Evolutionary conservation across 2,888 invertebrate genomes (phyloP).

Genomic region (Amphipyra berbera): DNA sequence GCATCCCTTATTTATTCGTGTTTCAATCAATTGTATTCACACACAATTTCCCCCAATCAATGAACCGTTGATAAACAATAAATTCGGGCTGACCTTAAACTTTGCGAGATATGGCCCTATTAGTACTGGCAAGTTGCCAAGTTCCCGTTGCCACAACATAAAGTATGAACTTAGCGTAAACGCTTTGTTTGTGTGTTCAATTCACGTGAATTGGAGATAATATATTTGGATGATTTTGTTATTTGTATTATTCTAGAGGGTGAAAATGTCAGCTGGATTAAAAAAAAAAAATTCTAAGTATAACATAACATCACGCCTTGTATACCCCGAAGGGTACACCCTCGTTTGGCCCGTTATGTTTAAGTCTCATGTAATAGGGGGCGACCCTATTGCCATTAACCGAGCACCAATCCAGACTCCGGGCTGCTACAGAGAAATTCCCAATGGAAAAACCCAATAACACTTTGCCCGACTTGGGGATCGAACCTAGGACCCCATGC

Average conservation of each 20-base stretch:
- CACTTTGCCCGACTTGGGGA: no score
- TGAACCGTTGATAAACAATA: constrained; percentile 53
- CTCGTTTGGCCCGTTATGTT: no score
- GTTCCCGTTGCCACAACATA: constrained; percentile 43
- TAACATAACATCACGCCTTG: no score
- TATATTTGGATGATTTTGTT: constrained; percentile 17
- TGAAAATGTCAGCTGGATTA: background rate
- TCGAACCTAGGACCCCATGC: no score
- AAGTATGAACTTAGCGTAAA: constrained; percentile 48
- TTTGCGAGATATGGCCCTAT: constrained; percentile 54
- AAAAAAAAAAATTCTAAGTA: no score
- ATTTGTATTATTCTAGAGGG: constrained; percentile 1
- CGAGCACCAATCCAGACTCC: no score
- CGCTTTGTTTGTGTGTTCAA: constrained; percentile 42
- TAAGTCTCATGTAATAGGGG: no score
- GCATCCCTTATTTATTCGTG: constrained; percentile 1
- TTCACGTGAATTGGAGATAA: constrained; percentile 27
- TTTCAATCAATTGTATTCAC: constrained; percentile 37
- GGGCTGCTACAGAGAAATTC: no score
- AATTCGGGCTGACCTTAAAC: constrained; percentile 57
- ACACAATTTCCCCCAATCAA: constrained; percentile 46
- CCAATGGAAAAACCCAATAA: no score
- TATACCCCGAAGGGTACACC: no score
- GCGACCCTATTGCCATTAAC: no score
- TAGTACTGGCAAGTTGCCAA: constrained; percentile 58